Conservation (phyloP, 2,113 vertebrate species). For the Catharus bicknelli region DNA sequence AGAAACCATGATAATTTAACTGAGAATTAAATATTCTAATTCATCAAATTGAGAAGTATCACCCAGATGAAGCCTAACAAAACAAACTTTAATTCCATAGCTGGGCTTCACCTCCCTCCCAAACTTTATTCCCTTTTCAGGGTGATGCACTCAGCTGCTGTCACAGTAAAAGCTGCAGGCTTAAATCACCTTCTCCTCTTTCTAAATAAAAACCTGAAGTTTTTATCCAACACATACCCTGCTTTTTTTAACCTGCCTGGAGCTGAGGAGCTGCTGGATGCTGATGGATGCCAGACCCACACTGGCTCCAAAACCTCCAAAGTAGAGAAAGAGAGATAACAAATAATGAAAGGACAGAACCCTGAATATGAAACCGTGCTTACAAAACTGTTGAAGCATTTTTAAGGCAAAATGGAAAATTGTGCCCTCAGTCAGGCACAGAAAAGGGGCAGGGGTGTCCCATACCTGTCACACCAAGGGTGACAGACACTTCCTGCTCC, state of each 20-base stretch:
- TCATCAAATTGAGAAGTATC: background rate
- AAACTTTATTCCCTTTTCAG: background rate
- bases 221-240: background rate
- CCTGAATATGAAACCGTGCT: background rate
- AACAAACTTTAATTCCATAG: background rate
- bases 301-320: background rate
- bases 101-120: background rate
- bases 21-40: background rate
- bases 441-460: background rate
- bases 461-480: background rate
- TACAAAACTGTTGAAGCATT: background rate
- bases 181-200: background rate
- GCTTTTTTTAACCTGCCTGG: background rate
- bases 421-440: rapidly evolving
- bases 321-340: background rate
- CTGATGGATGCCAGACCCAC: background rate
- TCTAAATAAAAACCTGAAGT: background rate
- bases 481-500: background rate
- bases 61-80: background rate
- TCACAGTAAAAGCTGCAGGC: background rate
- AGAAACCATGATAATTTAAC: background rate
- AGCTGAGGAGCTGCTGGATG: background rate
- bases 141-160: background rate
- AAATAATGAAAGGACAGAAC: background rate
- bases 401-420: background rate